Evolutionary conservation across 2,888 invertebrate genomes (phyloP), one percentile per base, ranked within the genome.

Genomic region (Drosophila mimetica): DNA sequence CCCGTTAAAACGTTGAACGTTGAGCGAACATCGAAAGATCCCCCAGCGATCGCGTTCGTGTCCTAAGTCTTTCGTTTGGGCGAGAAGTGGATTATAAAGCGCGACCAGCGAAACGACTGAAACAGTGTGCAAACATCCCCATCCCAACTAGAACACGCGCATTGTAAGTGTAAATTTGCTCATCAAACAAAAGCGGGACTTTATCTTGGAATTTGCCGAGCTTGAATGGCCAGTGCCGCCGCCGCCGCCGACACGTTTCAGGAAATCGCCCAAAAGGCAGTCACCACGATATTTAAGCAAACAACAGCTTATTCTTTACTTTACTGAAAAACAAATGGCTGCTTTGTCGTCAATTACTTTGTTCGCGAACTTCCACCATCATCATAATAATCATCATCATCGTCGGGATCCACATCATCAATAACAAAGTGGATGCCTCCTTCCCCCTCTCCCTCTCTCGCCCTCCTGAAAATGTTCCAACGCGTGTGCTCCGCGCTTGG

Each of bases 31-130:
- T 48, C 30, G 8, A 42, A 30, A 30, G 30, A 30, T 30, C 30
- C 30, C 30, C 28, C n/a, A 32, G 48, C 57, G 54, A 65, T 28
- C 71, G 57, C 74, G 89, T 81, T 85, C 82, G 87, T 87, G 81
- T 60, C 81, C 69, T 76, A 75, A 89, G 86, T 89, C 89, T 82
- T 89, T 86, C 74, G 85, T 83, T 80, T 70, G 25, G 66, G 61
- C 75, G 52, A 65, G 72, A 75, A 66, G 74, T 79, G 84, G 64
- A 79, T 66, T 66, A 69, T 65, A 25, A 42, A 25, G 22, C 25
- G 41, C 20, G 18, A 44, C 25, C 44, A 25, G 44, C 44, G 44
- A 44, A 44, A 44, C 44, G 55, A 41, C 51, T 44, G 36, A 67
- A 64, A 54, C 18, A 32, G 70, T 66, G 52, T 66, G 75, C 73